Base-by-base conservation (phyloP, 2,797 vertebrate genomes). In the Gallirallus australis region DNA sequence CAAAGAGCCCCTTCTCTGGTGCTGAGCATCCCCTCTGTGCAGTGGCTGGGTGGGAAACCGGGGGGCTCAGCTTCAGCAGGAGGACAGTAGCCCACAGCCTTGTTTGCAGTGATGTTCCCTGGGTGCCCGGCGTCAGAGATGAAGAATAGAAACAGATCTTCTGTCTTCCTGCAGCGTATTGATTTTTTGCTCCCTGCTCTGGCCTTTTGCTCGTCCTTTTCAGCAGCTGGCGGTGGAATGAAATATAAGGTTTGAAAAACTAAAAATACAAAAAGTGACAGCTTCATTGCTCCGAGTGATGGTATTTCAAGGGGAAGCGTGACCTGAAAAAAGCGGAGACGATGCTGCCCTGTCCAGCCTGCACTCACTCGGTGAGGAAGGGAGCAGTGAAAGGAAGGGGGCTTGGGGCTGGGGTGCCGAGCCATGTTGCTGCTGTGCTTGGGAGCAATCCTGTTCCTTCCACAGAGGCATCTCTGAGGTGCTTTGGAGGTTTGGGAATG, bases 251-350 rank as follows among this genome's bases (percentile, higher is more conserved):
- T 96, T 96, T 97, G 96, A 97, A 97, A 97, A 97, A 97, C 96
- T 97, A 95, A 97, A 97, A 98, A 97, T 97, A 96, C 97, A 95
- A 50, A 92, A 97, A 96, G 94, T 97, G 97, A 97, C 96, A 97
- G 94, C 95, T 96, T 97, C 94, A 93, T 94, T 95, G 85, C 92
- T 89, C 75, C 85, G 10, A 91, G 96, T 91, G 95, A 94, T 95
- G 93, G 92, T 82, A 65, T 93, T 94, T 93, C 13, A 82, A 86
- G 63, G 89, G 93, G 88, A 94, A 89, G 90, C 78, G 15, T 95
- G 96, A 95, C 93, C 87, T 94, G 94, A 77, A 81, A 68, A 86
- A 86, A 65, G 47, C 1, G 35, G 90, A 92, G 73, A 59, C 3
- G 13, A n/a, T 82, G 68, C 82, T 0, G 0, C 57, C 75, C 84